phyloP scores from a whole-genome alignment of 2,888 invertebrate species.

The Torymus aiolomorphi region DNA sequence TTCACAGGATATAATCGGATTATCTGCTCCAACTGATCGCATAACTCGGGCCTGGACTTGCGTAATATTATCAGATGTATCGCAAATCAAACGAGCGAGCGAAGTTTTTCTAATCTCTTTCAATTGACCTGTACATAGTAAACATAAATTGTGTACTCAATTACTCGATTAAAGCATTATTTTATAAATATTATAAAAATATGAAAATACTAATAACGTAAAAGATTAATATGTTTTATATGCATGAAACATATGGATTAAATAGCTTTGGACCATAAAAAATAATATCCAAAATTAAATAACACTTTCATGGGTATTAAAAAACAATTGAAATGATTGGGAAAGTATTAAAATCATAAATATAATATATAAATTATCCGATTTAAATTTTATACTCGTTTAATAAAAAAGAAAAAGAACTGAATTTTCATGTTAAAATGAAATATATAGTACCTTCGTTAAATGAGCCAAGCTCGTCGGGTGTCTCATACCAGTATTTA shows the following conservation, averaged over 20 bases:
- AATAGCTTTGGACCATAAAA: no score
- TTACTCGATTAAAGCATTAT: not conserved
- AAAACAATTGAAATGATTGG: no score
- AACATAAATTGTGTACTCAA: not conserved
- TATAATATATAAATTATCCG: no score
- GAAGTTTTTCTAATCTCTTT: conserved; percentile 87
- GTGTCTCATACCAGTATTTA: conserved; percentile 92
- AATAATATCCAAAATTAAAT: no score
- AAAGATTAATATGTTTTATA: not conserved
- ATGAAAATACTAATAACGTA: conserved; percentile 2
- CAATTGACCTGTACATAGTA: conserved; percentile 81
- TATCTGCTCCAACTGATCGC: conserved; percentile 79
- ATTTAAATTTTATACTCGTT: no score
- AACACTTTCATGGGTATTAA: no score
- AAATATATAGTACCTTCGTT: conserved; percentile 78
- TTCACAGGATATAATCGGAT: conserved; percentile 81
- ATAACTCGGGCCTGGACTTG: conserved; percentile 83
- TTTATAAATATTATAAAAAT: not conserved
- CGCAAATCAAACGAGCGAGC: conserved; percentile 85
- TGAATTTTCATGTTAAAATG: no score
- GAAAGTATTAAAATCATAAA: no score
- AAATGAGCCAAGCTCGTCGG: conserved; percentile 81
- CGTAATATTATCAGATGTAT: conserved; percentile 83
- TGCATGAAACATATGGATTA: no score
- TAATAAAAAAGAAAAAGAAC: no score